Base-by-base conservation (phyloP, 2,888 invertebrate species). In the Tetramorium bicarinatum region DNA sequence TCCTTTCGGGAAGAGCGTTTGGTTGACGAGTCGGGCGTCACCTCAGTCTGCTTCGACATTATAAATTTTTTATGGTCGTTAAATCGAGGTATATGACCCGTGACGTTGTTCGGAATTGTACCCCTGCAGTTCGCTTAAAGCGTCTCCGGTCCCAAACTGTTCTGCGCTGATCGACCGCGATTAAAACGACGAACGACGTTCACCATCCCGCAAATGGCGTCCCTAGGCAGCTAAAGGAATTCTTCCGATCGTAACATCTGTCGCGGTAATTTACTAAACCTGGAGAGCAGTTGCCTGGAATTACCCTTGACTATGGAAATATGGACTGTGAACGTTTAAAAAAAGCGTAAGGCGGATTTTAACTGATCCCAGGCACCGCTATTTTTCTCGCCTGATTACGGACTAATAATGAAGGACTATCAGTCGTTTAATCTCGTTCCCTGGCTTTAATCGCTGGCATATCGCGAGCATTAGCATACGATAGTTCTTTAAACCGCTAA, bases 381-480 rank as follows among this genome's bases (percentile, higher is more conserved):
- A 52, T 67, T 77, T 77, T 54, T 67, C 54, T 18, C 29, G 34
- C 8, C 38, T 18, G n/a, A 41, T 67, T 77, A 67, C 54, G 41
- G 41, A 54, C n/a, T 41, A 54, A 54, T 76, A 76, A 76, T 67
- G 77, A 67, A 54, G 15, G 4, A 52, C 41, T 13, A 21, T 34
- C 7, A n/a, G 25, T 66, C 76, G 13, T 49, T 80, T 59, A 72
- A 80, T 80, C 59, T 25, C 18, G 8, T 38, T 61, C 18, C 29
- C 9, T 15, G 29, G 13, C 11, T 44, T 72, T 61, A 61, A 80
- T 80, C 72, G 59, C 41, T 56, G 29, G 18, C 47, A 59, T 80
- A 80, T 80, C 47, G 59, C 47, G 59, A 11, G 47, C 25, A 72
- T 80, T 80, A 71, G 59, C 38, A 80, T 61, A 79, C 72, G 59